A percentile compares a stretch with the other conserved stretches of the same genome.
phyloP scores from a whole-genome alignment of 1,140 invertebrate species.

The Philaenus spumarius region DNA sequence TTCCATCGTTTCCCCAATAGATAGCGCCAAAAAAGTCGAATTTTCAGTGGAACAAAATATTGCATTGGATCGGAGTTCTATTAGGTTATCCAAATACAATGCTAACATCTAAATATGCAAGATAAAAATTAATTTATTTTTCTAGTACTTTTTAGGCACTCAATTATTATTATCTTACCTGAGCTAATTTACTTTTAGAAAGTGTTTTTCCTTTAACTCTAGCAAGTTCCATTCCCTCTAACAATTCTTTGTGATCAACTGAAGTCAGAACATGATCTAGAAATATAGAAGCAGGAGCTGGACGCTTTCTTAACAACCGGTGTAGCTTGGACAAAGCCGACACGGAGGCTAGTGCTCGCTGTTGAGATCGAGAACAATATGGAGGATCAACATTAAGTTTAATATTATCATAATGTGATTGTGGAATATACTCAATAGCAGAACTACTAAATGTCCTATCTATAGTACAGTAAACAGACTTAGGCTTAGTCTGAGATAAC shows the following conservation, averaged over 20 bases:
- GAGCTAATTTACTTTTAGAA: constrained; percentile 34
- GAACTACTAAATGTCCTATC: not conserved
- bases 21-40: too few species aligned
- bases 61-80: too few species aligned
- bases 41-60: too few species aligned
- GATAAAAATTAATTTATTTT: too few species aligned
- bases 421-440: not conserved
- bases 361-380: constrained; percentile 36
- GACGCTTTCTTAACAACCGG: constrained; percentile 64
- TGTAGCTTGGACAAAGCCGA: constrained; percentile 70
- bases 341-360: constrained; percentile 73
- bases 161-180: constrained; percentile 26
- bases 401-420: not conserved
- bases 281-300: constrained; percentile 72
- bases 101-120: too few species aligned
- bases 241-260: constrained; percentile 11
- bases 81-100: too few species aligned
- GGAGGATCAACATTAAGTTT: not conserved
- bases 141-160: not conserved
- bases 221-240: constrained; percentile 1
- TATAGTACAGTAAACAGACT: not conserved
- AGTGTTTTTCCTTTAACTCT: constrained; percentile 20
- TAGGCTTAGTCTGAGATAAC: not conserved
- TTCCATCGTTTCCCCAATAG: too few species aligned
- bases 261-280: constrained; percentile 66